These are phyloP conservation scores for Pangasius macronema DNA, from an alignment of 2,797 vertebrate species.

Conservation along the genomic window DNA sequence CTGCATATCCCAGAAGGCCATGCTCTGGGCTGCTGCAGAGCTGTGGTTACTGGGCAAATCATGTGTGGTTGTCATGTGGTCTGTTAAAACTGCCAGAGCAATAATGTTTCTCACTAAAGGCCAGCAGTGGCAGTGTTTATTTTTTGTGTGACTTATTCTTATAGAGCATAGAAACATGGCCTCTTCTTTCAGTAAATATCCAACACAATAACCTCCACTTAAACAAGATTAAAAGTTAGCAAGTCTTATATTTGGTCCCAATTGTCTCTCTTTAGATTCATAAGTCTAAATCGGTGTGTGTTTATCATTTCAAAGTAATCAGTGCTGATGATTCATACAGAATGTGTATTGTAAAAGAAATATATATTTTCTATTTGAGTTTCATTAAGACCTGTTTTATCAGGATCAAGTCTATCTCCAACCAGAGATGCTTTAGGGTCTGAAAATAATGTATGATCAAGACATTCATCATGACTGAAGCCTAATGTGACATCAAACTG, in stretches of 20 bases:
- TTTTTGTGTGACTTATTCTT: conserved; percentile 19
- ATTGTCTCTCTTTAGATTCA: neutral
- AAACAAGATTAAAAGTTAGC: neutral
- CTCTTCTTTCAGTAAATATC: neutral
- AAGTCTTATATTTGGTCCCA: neutral
- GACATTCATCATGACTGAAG: neutral
- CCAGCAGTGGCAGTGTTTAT: conserved; percentile 25
- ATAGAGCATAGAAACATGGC: neutral
- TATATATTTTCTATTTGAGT: neutral
- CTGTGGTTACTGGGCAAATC: conserved; percentile 63
- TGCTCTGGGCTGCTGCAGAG: conserved; percentile 39
- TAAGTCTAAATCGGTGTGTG: neutral
- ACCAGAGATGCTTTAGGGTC: neutral
- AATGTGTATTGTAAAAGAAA: neutral
- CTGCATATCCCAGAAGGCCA: conserved; percentile 53
- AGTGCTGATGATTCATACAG: neutral
- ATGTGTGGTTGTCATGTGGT: conserved; percentile 71
- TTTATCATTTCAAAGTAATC: neutral
- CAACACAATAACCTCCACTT: neutral
- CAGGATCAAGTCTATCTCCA: neutral
- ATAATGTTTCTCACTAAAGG: conserved; percentile 60
- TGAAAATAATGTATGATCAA: neutral
- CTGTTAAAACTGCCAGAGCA: conserved; percentile 66
- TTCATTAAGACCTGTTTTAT: neutral
- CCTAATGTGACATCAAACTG: neutral